A percentile compares a stretch with the other conserved stretches of the same genome.
These are phyloP conservation scores for Drosophila persimilis DNA, from an alignment of 1,140 invertebrate genomes.

Conservation along the genomic window DNA sequence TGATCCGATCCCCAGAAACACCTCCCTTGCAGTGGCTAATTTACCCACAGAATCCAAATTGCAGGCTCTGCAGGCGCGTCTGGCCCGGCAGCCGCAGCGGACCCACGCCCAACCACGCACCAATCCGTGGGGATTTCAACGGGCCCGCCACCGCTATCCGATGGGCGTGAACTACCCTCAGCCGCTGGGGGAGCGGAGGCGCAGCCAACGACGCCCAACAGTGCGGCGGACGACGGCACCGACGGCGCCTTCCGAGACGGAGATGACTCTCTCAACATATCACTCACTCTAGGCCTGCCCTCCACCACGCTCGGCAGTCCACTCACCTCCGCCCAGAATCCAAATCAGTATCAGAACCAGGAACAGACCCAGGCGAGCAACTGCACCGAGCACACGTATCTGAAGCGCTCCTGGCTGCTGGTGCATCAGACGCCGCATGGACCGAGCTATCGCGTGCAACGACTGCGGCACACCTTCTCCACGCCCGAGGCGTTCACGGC, in stretches of 20 bases:
- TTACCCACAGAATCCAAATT: constrained; percentile 80
- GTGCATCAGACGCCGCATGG: constrained; percentile 53
- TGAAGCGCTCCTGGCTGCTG: constrained; percentile 77
- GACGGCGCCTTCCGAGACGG: constrained; percentile 56
- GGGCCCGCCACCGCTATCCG: constrained; percentile 69
- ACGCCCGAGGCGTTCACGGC: constrained; percentile 71
- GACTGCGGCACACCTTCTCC: constrained; percentile 78
- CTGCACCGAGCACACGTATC: constrained; percentile 76
- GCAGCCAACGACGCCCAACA: constrained; percentile 57
- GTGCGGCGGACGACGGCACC: constrained; percentile 64
- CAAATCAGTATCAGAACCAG: constrained; percentile 12
- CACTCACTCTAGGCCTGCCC: constrained; percentile 78
- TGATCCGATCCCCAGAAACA: constrained; percentile 2
- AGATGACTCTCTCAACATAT: constrained; percentile 79
- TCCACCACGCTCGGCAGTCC: constrained; percentile 33
- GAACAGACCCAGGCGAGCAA: constrained; percentile 50
- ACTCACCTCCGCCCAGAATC: constrained; percentile 29
- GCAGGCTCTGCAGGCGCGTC: constrained; percentile 78
- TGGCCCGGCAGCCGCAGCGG: constrained; percentile 52
- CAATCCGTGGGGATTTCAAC: constrained; percentile 74
- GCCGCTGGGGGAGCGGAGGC: constrained; percentile 40
- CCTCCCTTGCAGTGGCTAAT: constrained; percentile 56
- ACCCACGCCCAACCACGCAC: constrained; percentile 6
- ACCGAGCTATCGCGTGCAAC: constrained; percentile 58
- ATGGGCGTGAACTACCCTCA: constrained; percentile 78